Conservation (phyloP, 2,888 invertebrate genomes). For the Euplagia quadripunctaria region DNA sequence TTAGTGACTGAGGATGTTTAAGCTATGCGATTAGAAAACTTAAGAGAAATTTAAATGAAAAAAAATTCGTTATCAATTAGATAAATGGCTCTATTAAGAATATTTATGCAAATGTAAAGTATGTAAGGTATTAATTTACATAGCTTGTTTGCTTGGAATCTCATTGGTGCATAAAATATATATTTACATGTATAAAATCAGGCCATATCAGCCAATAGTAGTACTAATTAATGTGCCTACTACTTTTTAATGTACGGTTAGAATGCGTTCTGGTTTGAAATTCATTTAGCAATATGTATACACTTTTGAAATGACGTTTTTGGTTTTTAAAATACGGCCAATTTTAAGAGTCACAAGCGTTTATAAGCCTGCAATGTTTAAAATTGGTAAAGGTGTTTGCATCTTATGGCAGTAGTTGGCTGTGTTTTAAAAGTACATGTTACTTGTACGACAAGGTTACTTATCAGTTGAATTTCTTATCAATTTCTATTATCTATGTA, state of each 20-base stretch:
- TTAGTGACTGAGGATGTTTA: not conserved
- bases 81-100: conserved; percentile 30
- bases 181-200: conserved; percentile 21
- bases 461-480: too few species aligned
- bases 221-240: conserved; percentile 8
- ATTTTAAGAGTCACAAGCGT: too few species aligned
- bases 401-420: too few species aligned
- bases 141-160: conserved; percentile 36
- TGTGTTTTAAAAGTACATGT: too few species aligned
- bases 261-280: not conserved
- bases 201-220: conserved; percentile 8
- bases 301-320: not conserved
- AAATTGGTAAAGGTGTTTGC: too few species aligned
- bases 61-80: conserved; percentile 49
- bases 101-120: conserved; percentile 45
- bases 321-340: too few species aligned
- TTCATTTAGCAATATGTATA: not conserved
- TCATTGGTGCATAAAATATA: conserved; percentile 27
- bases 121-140: conserved; percentile 44
- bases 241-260: conserved; percentile 20
- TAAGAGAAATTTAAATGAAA: conserved; percentile 30
- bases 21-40: conserved; percentile 12
- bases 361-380: too few species aligned
- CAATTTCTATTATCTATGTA: too few species aligned
- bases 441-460: too few species aligned